These are phyloP conservation scores for Lasiommata megera DNA, from an alignment of 2,888 invertebrate genomes.

Conservation along the genomic window DNA sequence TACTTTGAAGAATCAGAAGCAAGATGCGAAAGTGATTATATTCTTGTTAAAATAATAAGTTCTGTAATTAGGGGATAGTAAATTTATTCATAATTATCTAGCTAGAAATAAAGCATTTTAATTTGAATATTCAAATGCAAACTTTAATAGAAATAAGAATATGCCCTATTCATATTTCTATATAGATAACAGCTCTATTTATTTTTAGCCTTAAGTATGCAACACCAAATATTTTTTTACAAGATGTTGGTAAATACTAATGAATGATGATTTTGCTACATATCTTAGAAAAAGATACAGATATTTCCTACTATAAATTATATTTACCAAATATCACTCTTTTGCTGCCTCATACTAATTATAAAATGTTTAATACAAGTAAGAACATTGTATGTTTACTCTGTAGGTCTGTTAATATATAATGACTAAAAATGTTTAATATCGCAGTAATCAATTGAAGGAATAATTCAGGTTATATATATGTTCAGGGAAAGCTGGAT, in stretches of 20 bases:
- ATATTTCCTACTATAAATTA: neutral
- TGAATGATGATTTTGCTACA: neutral
- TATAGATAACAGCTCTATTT: slow-evolving; percentile 1
- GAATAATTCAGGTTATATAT: no score
- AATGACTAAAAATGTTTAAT: no score
- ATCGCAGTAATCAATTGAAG: no score
- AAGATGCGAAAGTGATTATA: neutral
- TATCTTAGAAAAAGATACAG: neutral
- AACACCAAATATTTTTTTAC: neutral
- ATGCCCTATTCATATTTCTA: neutral
- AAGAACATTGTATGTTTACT: neutral
- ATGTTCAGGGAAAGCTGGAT: no score
- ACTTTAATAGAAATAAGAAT: neutral
- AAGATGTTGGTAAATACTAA: neutral
- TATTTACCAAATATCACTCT: neutral
- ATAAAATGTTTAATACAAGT: neutral
- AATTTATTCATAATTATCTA: neutral
- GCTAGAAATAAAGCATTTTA: neutral
- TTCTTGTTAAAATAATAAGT: neutral
- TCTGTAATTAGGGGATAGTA: neutral
- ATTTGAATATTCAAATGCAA: neutral
- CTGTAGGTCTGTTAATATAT: no score
- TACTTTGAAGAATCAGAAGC: neutral
- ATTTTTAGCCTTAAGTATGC: neutral
- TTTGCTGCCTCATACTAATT: neutral